phyloP scores from a whole-genome alignment of 2,888 invertebrate species.

The Cotesia congregata region DNA sequence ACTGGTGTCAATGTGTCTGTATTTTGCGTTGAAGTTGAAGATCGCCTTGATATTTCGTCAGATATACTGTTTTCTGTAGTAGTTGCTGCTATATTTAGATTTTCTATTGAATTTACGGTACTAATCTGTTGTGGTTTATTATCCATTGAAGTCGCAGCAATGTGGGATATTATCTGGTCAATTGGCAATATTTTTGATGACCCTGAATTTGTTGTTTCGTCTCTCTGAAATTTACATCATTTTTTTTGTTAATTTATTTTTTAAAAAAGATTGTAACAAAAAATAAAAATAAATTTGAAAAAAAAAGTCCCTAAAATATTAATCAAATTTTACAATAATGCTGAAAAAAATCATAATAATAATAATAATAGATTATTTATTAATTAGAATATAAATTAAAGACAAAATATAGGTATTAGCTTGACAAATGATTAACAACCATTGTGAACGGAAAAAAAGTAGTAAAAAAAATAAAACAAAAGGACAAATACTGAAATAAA shows the following conservation, averaged over 20 bases:
- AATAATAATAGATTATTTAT: conserved; percentile 13
- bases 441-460: conserved; percentile 6
- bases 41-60: conserved; percentile 63
- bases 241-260: too few relatives aligned
- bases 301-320: conserved; percentile 4
- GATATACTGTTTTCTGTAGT: conserved; percentile 50
- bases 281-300: background rate
- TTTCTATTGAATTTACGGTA: conserved; percentile 53
- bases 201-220: conserved; percentile 68
- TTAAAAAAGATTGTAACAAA: conserved; percentile 10
- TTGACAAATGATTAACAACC: background rate
- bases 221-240: conserved; percentile 65
- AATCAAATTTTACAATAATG: background rate
- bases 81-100: conserved; percentile 45
- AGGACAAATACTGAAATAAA: conserved; percentile 34
- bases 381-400: background rate
- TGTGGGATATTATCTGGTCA: conserved; percentile 68
- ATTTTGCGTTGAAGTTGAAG: conserved; percentile 67
- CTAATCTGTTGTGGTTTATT: conserved; percentile 50
- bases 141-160: conserved; percentile 59
- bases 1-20: conserved; percentile 66
- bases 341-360: background rate
- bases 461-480: conserved; percentile 37
- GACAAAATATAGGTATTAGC: conserved; percentile 16
- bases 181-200: conserved; percentile 67